A percentile compares a stretch with the other conserved stretches of the same genome.
These are phyloP conservation scores for Drosophila quinaria DNA, from an alignment of 2,888 invertebrate species.

Conservation along the genomic window DNA sequence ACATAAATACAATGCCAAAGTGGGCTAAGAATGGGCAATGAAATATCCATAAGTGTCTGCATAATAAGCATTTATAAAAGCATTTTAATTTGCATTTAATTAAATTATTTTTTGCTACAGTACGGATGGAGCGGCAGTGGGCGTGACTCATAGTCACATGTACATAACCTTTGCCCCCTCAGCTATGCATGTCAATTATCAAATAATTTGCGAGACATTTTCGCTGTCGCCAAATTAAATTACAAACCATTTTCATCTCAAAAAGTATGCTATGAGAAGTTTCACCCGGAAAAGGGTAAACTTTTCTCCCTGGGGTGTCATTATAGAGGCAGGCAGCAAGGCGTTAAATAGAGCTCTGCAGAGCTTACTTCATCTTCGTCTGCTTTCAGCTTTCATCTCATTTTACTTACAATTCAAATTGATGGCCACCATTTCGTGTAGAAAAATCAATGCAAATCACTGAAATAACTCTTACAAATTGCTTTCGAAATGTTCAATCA, in stretches of 20 bases:
- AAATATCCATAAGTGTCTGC: slow-evolving; percentile 46
- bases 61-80: slow-evolving; percentile 81
- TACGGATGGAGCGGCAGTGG: neutral
- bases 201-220: slow-evolving; percentile 59
- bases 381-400: slow-evolving; percentile 7
- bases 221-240: slow-evolving; percentile 53
- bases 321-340: slow-evolving; percentile 14
- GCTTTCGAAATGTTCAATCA: slow-evolving; percentile 7
- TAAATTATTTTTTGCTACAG: slow-evolving; percentile 65
- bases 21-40: no score
- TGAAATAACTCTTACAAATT: slow-evolving; percentile 23
- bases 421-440: slow-evolving; percentile 67
- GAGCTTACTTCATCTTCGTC: neutral
- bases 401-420: slow-evolving; percentile 71
- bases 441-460: slow-evolving; percentile 39
- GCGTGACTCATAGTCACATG: slow-evolving; percentile 20
- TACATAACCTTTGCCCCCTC: slow-evolving; percentile 13
- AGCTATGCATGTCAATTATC: slow-evolving; percentile 52
- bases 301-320: slow-evolving; percentile 9
- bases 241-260: slow-evolving; percentile 40
- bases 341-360: slow-evolving; percentile 11
- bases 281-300: slow-evolving; percentile 13
- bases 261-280: slow-evolving; percentile 11
- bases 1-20: neutral
- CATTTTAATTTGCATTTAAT: slow-evolving; percentile 82